Base-by-base conservation (phyloP, 2,113 vertebrate species). In the Elephantulus edwardii region DNA sequence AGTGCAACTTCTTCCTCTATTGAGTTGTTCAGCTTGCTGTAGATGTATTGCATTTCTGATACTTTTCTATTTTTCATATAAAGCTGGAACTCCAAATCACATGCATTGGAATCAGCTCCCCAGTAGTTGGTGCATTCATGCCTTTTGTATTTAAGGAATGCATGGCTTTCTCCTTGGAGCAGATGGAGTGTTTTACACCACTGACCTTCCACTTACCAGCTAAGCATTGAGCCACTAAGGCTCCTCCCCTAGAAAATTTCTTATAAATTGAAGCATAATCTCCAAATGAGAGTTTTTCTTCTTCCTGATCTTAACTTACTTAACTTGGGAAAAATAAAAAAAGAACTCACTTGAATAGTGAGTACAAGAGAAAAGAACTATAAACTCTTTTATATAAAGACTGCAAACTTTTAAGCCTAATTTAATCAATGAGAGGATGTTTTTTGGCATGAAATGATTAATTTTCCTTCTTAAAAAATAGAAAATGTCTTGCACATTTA, bases 21-120 rank as follows among this genome's bases (percentile, higher is more conserved):
- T 24, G 8, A 0, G 16, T 14, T 20, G 2, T 33, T 17, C 28
- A n/a, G 42, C 33, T 60, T 8, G 4, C 7, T 1, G 4, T 1
- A 11, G 19, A 1, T 2, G 42, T 7, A 7, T 8, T 50, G 44
- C 46, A 35, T 66, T 40, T 78, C 11, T 3, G 2, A 2, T 19
- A 28, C 35, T 30, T 38, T 35, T 26, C 58, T 54, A 54, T 54
- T 17, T 54, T 54, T 54, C 66, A 46, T 13, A 0, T 6, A 56
- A 40, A 64, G 42, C 35, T 44, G 60, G 42, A 48, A 50, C 28
- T 52, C 46, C 22, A 11, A 1, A 0, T 38, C 38, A 33, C 26
- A 68, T 38, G 64, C 7, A n/a, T 68, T 38, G 16, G n/a, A 68
- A 35, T 38, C 5, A 9, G 20, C 64, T 68, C n/a, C 5, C 35